Percentiles rank a stretch among this genome's conserved stretches.
These are phyloP conservation scores for Artibeus lituratus DNA, from an alignment of 2,797 vertebrate genomes.

Conservation along the genomic window DNA sequence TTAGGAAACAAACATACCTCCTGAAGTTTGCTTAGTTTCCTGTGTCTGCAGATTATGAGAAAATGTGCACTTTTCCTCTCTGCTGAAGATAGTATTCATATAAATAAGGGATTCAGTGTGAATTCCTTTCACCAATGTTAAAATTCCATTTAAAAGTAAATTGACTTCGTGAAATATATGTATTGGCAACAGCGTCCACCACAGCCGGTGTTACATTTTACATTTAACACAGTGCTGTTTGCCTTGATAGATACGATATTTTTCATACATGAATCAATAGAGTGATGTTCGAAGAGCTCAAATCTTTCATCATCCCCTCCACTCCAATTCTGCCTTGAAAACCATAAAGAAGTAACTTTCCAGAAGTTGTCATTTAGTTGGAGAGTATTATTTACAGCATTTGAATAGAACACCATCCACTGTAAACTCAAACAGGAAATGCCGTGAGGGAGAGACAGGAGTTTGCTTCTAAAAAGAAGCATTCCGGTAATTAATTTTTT, in stretches of 20 bases:
- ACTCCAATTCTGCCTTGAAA: background rate
- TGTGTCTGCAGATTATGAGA: background rate
- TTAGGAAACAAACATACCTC: background rate
- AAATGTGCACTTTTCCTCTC: background rate
- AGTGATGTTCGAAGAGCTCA: slow-evolving; percentile 29
- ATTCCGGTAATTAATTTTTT: background rate
- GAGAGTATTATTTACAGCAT: slow-evolving; percentile 50
- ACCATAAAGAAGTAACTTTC: slow-evolving; percentile 51
- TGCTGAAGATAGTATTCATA: slow-evolving; percentile 26
- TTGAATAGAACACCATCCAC: background rate
- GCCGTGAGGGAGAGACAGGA: background rate
- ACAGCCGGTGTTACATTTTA: slow-evolving; percentile 33
- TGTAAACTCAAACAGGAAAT: slow-evolving; percentile 34
- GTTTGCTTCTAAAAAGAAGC: background rate
- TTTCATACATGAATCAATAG: slow-evolving; percentile 64
- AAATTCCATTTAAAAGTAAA: slow-evolving; percentile 73
- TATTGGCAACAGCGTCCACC: slow-evolving; percentile 35
- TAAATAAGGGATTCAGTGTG: slow-evolving; percentile 43
- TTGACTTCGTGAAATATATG: slow-evolving; percentile 65
- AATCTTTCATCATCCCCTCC: background rate
- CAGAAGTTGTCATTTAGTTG: slow-evolving; percentile 33
- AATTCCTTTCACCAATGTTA: slow-evolving; percentile 58
- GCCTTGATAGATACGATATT: slow-evolving; percentile 52
- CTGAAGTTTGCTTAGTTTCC: background rate
- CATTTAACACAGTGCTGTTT: slow-evolving; percentile 47